Percentiles rank a stretch among this genome's conserved stretches.
These are phyloP conservation scores for Gymnarchus niloticus DNA, from an alignment of 2,113 vertebrate genomes.

Conservation along the genomic window DNA sequence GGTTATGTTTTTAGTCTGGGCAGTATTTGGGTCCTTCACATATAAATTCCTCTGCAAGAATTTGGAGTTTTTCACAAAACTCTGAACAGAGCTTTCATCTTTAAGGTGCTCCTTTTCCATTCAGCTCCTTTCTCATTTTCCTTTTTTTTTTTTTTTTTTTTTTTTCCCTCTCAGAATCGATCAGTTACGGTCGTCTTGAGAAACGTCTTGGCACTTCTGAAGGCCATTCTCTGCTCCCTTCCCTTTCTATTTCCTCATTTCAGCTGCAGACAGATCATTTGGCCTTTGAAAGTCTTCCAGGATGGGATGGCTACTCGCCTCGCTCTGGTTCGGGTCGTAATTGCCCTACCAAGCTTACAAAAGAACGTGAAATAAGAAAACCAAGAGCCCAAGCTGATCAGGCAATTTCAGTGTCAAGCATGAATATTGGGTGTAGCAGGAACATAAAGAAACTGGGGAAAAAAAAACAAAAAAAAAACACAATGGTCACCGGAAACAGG, in stretches of 20 bases:
- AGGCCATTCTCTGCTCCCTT: conserved; percentile 43
- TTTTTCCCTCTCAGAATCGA: conserved; percentile 43
- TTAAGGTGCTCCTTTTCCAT: no score
- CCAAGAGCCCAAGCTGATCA: background rate
- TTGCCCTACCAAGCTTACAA: background rate
- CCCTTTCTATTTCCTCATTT: conserved; percentile 53
- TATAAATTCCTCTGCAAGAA: background rate
- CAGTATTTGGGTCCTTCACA: background rate
- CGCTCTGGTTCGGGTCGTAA: conserved; percentile 39
- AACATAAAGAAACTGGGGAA: no score
- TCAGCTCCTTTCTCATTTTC: conserved; percentile 36
- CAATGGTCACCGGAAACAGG: background rate
- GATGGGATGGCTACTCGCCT: conserved; percentile 36
- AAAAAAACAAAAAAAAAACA: background rate
- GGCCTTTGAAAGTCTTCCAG: conserved; percentile 51
- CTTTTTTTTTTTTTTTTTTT: conserved; percentile 34
- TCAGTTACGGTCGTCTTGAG: conserved; percentile 52
- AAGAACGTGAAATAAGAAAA: conserved; percentile 8
- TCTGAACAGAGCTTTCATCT: background rate
- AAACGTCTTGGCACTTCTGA: conserved; percentile 50
- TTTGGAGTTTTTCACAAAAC: background rate
- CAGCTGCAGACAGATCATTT: conserved; percentile 32
- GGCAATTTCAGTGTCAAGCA: background rate
- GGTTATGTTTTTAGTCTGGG: background rate
- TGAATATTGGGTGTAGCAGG: background rate